These are phyloP conservation scores for Conus betulinus DNA, from an alignment of 1,140 invertebrate species.

Conservation along the genomic window DNA sequence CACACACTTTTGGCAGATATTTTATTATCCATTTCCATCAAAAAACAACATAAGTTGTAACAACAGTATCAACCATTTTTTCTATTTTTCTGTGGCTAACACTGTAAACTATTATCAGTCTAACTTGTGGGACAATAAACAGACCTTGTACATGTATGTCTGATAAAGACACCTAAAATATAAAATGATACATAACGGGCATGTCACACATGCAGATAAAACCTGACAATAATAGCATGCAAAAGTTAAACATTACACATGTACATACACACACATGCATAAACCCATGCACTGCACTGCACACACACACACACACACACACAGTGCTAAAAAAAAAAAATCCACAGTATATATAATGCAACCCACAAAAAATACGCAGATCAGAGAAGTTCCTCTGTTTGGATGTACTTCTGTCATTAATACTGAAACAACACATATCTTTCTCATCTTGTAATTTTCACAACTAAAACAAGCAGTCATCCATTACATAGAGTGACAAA, in stretches of 20 bases:
- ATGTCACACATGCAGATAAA: not conserved
- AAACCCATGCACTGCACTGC: too few species aligned
- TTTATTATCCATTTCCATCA: not conserved
- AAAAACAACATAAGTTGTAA: not conserved
- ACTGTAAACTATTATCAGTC: not conserved
- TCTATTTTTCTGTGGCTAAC: not conserved
- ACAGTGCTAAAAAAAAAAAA: not conserved
- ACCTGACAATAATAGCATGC: not conserved
- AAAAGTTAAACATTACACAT: too few species aligned
- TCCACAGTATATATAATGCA: too few species aligned
- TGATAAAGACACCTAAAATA: not conserved
- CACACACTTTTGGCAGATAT: too few species aligned
- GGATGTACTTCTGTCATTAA: not conserved
- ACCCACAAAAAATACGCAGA: not conserved
- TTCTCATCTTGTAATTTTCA: not conserved
- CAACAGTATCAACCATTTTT: not conserved
- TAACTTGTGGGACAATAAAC: not conserved
- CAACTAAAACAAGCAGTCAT: too few species aligned
- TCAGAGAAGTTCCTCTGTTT: not conserved
- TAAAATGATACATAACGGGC: not conserved
- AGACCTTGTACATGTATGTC: not conserved
- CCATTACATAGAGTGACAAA: too few species aligned
- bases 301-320: not conserved
- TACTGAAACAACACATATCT: not conserved
- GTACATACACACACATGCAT: too few species aligned